Percentiles rank a stretch among this genome's conserved stretches.
These are phyloP conservation scores for Hippotragus niger DNA, from an alignment of 2,113 vertebrate species.

Conservation along the genomic window DNA sequence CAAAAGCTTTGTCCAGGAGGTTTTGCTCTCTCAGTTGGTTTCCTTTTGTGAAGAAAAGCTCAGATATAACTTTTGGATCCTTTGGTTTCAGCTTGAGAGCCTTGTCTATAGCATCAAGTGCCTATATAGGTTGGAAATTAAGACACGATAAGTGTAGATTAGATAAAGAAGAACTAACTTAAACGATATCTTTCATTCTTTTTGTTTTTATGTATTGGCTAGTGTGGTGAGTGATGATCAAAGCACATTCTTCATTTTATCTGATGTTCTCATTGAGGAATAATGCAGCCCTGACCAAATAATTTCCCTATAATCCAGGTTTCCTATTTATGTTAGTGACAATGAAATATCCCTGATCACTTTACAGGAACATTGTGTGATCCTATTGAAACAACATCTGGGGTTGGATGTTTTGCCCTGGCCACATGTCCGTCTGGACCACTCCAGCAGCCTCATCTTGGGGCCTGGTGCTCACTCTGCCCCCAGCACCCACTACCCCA, in stretches of 20 bases:
- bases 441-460: neutral
- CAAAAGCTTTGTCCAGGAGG: slow-evolving; percentile 89
- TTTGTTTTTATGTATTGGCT: neutral
- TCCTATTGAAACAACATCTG: neutral
- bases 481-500: too few relatives aligned
- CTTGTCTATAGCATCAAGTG: slow-evolving; percentile 87
- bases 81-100: slow-evolving; percentile 91
- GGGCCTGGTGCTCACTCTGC: neutral
- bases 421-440: neutral
- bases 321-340: neutral
- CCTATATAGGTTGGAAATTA: slow-evolving; percentile 76
- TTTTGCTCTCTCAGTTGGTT: slow-evolving; percentile 94
- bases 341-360: neutral
- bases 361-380: neutral
- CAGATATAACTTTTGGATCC: slow-evolving; percentile 88
- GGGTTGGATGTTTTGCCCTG: neutral
- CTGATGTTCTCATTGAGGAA: neutral
- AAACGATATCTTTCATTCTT: neutral
- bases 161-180: neutral
- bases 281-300: neutral
- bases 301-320: too few relatives aligned
- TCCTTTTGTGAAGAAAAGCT: slow-evolving; percentile 94
- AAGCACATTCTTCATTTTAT: neutral
- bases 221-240: too few relatives aligned
- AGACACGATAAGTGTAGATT: neutral